Evolutionary conservation across 2,888 invertebrate genomes (phyloP), one percentile per base, ranked within the genome.

Genomic region (Scaeva pyrastri): DNA sequence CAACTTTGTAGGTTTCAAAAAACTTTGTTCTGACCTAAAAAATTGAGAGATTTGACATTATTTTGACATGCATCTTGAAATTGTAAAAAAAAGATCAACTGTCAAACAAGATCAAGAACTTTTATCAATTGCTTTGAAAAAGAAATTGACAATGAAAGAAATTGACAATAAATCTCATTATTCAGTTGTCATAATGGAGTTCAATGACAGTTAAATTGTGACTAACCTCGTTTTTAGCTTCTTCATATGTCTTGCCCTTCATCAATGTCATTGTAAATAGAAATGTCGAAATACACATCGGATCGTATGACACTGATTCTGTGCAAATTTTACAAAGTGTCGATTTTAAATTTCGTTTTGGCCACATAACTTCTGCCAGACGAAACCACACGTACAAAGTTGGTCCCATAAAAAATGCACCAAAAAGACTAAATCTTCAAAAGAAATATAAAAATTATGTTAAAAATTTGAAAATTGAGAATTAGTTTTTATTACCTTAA

Each of bases 381-480:
- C 93, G 93, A 58, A 95, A 91, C 95, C 95, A 95, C 16, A 93
- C 92, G 89, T 94, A 95, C 1, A 95, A 89, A 1, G 94, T 94
- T 2, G 95, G 95, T 6, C 95, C 95, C 16, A 94, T 94, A 88
- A 94, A 94, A 55, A 94, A 92, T 11, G 94, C 93, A 26, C 95
- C 95, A 89, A 94, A 95, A 45, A 94, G 87, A 89, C 94, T 93
- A 89, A 94, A 95, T 88, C 94, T 89, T 6, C 1, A 26, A 2
- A 3, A 21, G 11, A 19, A 21, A 19, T 19, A 2, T 2, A 16
- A 45, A n/a, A 7, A 11, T 39, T 39, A 12, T 41, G 5, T 14
- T 1, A 16, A 16, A 16, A n/a, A 1, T 43, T 0, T 4, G 43
- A n/a, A 43, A n/a, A 16, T 43, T 7, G 0, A 16, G n/a, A 16